Conservation (phyloP, 2,113 vertebrate genomes). For the Charina bottae region DNA sequence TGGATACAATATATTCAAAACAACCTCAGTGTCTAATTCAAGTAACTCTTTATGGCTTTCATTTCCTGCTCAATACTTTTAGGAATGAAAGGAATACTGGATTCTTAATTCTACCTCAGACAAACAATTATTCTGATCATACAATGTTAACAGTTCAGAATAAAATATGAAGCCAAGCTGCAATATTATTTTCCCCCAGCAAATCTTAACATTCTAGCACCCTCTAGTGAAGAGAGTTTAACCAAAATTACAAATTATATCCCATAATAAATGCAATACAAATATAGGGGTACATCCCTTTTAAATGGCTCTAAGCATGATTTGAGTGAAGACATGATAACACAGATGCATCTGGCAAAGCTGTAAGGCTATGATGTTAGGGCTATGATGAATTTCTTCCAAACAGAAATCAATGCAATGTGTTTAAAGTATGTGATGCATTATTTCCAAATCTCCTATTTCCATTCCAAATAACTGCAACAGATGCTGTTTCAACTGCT, state of each 20-base stretch:
- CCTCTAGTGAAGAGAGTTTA: constrained; percentile 47
- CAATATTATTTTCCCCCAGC: not conserved
- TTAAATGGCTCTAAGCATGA: too few species aligned
- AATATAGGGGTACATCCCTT: not conserved
- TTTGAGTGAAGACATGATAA: not conserved
- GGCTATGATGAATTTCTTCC: too few species aligned
- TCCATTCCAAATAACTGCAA: too few species aligned
- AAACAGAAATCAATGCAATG: not conserved
- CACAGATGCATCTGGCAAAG: not conserved
- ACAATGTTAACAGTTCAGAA: not conserved
- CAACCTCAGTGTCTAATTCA: not conserved
- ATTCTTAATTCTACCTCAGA: not conserved
- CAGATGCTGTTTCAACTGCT: not conserved
- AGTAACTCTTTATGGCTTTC: not conserved
- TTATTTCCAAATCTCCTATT: not conserved
- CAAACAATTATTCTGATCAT: not conserved
- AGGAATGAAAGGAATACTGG: not conserved
- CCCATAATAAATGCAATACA: not conserved
- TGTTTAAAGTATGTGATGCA: not conserved
- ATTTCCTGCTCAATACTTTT: not conserved
- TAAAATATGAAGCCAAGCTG: not conserved
- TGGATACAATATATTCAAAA: not conserved
- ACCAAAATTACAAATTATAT: too few species aligned
- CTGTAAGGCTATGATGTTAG: too few species aligned
- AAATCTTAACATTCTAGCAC: constrained; percentile 22